Conservation (phyloP, 1,140 invertebrate species). For the Hydropsyche tenuis region DNA sequence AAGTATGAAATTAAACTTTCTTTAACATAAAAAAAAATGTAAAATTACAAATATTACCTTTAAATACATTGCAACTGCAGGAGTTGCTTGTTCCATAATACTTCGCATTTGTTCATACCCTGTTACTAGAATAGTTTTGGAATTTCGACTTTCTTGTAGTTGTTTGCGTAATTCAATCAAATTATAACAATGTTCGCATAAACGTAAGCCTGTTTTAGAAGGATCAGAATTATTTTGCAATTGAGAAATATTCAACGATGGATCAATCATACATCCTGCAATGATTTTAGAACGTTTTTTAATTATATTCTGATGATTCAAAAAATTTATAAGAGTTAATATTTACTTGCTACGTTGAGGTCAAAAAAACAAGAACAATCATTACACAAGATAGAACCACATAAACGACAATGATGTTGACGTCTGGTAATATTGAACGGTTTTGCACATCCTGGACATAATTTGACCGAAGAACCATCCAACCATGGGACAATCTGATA, state of each 20-base stretch:
- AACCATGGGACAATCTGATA: constrained; percentile 88
- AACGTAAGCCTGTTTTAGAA: constrained; percentile 68
- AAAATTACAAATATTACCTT: constrained; percentile 70
- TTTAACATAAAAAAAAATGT: not conserved
- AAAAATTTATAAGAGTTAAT: constrained; percentile 45
- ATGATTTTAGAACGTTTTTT: constrained; percentile 2
- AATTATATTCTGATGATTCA: constrained; percentile 9
- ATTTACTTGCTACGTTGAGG: constrained; percentile 82
- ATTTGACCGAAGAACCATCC: constrained; percentile 85
- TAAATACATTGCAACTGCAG: constrained; percentile 80
- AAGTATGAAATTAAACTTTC: constrained; percentile 34
- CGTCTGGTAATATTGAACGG: constrained; percentile 86
- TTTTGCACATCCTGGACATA: constrained; percentile 91
- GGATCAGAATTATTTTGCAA: constrained; percentile 38
- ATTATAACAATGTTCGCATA: constrained; percentile 84
- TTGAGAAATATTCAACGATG: constrained; percentile 54
- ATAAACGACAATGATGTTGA: constrained; percentile 95
- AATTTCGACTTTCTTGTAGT: constrained; percentile 79
- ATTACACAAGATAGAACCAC: constrained; percentile 94
- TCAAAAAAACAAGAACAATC: constrained; percentile 90
- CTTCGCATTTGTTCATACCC: constrained; percentile 83
- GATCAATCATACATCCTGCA: constrained; percentile 63
- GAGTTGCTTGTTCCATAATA: constrained; percentile 77
- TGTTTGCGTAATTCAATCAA: constrained; percentile 82
- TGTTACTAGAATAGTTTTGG: constrained; percentile 79